Conservation (phyloP, 2,888 invertebrate genomes). For the Heliconius cydno region DNA sequence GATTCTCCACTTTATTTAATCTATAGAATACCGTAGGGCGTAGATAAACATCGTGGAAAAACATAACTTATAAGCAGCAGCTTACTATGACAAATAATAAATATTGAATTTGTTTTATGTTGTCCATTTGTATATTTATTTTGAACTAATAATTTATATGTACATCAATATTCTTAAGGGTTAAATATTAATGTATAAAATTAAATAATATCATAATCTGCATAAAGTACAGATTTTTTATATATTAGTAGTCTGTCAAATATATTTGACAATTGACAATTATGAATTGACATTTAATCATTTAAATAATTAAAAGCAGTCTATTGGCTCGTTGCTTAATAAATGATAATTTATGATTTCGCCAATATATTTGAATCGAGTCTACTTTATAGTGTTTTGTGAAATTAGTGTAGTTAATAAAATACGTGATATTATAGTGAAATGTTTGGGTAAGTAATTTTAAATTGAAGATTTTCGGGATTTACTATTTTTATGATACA, state of each 20-base stretch:
- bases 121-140: neutral
- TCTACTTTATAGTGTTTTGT: constrained; percentile 14
- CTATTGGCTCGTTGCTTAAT: constrained; percentile 38
- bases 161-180: neutral
- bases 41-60: neutral
- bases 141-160: neutral
- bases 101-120: no score
- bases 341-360: constrained; percentile 36
- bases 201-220: neutral
- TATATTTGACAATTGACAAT: constrained; percentile 21
- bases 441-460: constrained; percentile 47
- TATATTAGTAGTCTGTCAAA: neutral
- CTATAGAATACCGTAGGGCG: neutral
- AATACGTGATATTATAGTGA: constrained; percentile 33
- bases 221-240: neutral
- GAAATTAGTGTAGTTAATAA: constrained; percentile 20
- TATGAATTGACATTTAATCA: constrained; percentile 14
- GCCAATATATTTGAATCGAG: constrained; percentile 33
- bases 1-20: neutral
- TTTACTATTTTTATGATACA: constrained; percentile 34
- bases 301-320: constrained; percentile 30
- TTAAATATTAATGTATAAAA: neutral
- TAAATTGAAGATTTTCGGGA: constrained; percentile 24
- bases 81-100: neutral
- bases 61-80: neutral